Percentiles rank a stretch among this genome's conserved stretches.
phyloP scores from a whole-genome alignment of 2,888 invertebrate genomes.

The Orchesella flavescens region DNA sequence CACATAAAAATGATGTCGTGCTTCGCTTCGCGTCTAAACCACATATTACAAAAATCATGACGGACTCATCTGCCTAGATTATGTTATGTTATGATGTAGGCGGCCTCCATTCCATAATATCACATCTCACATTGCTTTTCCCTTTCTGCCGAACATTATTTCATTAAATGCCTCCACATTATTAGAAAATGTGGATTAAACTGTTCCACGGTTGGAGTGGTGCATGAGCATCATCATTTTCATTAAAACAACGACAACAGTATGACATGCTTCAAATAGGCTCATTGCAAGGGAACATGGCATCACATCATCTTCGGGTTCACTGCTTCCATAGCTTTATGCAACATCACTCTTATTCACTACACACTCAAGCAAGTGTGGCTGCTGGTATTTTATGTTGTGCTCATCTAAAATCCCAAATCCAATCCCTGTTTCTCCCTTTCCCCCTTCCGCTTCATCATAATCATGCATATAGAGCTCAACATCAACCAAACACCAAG shows the following conservation, averaged over 20 bases:
- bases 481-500: background rate
- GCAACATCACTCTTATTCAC: background rate
- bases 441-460: background rate
- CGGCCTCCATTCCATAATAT: no score
- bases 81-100: background rate
- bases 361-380: background rate
- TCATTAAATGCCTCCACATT: background rate
- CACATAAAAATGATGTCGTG: slow-evolving; percentile 35
- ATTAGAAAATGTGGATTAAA: no score
- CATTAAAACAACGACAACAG: background rate
- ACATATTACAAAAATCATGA: background rate
- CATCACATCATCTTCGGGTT: slow-evolving; percentile 8
- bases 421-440: background rate
- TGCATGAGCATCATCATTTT: background rate
- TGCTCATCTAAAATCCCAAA: background rate
- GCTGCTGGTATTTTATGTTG: background rate
- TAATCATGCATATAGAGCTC: background rate
- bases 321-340: background rate
- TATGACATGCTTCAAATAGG: slow-evolving; percentile 41
- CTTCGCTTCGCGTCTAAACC: slow-evolving; percentile 22
- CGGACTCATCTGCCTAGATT: background rate
- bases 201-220: background rate
- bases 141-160: background rate
- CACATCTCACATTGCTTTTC: background rate
- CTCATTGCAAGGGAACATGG: slow-evolving; percentile 49